Evolutionary conservation across 1,140 invertebrate genomes (phyloP).

Genomic region (Drosophila equinoxialis): DNA sequence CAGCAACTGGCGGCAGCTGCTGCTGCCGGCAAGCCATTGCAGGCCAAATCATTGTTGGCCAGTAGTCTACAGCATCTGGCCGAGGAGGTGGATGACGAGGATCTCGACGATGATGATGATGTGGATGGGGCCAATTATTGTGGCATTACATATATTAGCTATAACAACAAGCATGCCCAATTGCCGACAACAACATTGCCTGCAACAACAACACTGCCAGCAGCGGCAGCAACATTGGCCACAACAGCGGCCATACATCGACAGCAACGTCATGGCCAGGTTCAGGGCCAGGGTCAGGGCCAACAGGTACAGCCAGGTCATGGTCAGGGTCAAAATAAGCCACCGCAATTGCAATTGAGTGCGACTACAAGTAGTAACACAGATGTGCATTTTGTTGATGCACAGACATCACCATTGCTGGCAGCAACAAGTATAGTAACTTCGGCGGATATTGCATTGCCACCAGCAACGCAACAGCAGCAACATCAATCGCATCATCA

Average conservation of each 20-base stretch:
- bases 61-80: constrained; percentile 77
- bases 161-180: constrained; percentile 80
- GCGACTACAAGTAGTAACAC: constrained; percentile 13
- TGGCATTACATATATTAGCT: constrained; percentile 78
- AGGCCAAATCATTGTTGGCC: constrained; percentile 71
- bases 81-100: constrained; percentile 78
- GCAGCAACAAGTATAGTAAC: constrained; percentile 17
- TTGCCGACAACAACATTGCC: constrained; percentile 71
- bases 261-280: constrained; percentile 49
- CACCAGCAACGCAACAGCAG: constrained; percentile 6
- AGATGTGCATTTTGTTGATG: constrained; percentile 60
- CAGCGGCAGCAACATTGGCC: constrained; percentile 62
- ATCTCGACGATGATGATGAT: constrained; percentile 73
- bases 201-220: constrained; percentile 64
- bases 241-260: constrained; percentile 65
- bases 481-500: constrained; percentile 23
- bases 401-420: constrained; percentile 74
- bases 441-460: constrained; percentile 19
- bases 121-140: constrained; percentile 76
- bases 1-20: constrained; percentile 69
- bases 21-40: constrained; percentile 63
- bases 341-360: constrained; percentile 48
- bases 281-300: neutral
- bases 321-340: constrained; percentile 5
- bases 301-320: constrained; percentile 2